These are phyloP conservation scores for Suncus etruscus DNA, from an alignment of 2,113 vertebrate species.

Conservation along the genomic window DNA sequence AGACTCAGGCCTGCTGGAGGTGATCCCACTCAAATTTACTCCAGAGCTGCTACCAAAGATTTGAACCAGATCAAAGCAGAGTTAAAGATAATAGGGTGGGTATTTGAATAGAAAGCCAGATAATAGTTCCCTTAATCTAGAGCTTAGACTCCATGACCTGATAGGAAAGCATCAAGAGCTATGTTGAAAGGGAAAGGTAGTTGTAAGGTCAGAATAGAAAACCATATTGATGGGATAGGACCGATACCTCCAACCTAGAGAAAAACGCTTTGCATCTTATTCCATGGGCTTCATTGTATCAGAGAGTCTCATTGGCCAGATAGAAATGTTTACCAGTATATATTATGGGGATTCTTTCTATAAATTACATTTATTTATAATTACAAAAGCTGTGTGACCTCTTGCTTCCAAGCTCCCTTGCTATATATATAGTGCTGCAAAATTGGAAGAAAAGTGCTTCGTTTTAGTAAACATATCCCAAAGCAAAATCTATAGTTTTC, in stretches of 20 bases:
- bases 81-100: background rate
- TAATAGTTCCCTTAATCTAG: background rate
- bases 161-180: background rate
- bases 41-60: background rate
- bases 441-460: conserved; percentile 12
- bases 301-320: background rate
- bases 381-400: background rate
- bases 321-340: background rate
- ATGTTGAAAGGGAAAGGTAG: background rate
- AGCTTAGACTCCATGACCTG: background rate
- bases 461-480: background rate
- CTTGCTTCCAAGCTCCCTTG: background rate
- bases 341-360: background rate
- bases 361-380: background rate
- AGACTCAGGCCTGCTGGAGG: background rate
- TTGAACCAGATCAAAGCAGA: background rate
- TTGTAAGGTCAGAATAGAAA: background rate
- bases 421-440: background rate
- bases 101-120: background rate
- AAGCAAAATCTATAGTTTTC: conserved; percentile 40
- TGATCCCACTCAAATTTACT: background rate
- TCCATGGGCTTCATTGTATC: conserved; percentile 17
- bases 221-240: background rate
- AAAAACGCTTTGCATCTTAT: background rate
- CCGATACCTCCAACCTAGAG: background rate